These are phyloP conservation scores for Diarsia dahlii DNA, from an alignment of 2,888 invertebrate genomes.

Conservation along the genomic window DNA sequence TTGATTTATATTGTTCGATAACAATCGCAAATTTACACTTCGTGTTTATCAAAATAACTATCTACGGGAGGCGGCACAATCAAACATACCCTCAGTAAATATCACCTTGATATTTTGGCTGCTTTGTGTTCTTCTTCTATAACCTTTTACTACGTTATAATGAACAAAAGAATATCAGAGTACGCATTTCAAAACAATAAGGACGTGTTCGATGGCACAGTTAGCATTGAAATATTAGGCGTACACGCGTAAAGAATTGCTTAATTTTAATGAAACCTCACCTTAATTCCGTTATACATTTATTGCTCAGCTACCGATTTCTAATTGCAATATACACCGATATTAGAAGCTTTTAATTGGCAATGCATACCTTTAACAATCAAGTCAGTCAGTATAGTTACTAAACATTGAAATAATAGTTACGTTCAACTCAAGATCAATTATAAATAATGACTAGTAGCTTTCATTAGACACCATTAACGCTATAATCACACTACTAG, in stretches of 20 bases:
- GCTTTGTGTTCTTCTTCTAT: slow-evolving; percentile 63
- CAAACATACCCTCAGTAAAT: slow-evolving; percentile 53
- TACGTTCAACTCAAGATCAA: slow-evolving; percentile 11
- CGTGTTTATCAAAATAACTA: slow-evolving; percentile 66
- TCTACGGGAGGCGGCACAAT: slow-evolving; percentile 52
- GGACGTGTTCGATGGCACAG: slow-evolving; percentile 34
- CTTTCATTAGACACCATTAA: slow-evolving; percentile 23
- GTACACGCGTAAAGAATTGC: slow-evolving; percentile 34
- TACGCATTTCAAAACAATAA: slow-evolving; percentile 69
- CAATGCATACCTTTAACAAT: neutral
- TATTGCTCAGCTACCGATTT: neutral
- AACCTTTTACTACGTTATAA: slow-evolving; percentile 69
- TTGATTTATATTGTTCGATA: slow-evolving; percentile 83
- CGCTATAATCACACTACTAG: slow-evolving; percentile 50
- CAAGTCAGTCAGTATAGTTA: neutral
- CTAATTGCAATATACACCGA: slow-evolving; percentile 7
- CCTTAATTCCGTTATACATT: slow-evolving; percentile 5
- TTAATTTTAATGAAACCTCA: slow-evolving; percentile 31
- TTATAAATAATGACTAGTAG: slow-evolving; percentile 34
- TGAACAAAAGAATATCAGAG: slow-evolving; percentile 69
- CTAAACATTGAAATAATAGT: slow-evolving; percentile 5
- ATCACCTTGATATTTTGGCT: slow-evolving; percentile 79
- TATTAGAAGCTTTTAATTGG: slow-evolving; percentile 21
- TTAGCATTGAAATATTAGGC: slow-evolving; percentile 55
- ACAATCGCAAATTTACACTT: slow-evolving; percentile 75